phyloP scores from a whole-genome alignment of 2,113 vertebrate species.

The Mustela nigripes region DNA sequence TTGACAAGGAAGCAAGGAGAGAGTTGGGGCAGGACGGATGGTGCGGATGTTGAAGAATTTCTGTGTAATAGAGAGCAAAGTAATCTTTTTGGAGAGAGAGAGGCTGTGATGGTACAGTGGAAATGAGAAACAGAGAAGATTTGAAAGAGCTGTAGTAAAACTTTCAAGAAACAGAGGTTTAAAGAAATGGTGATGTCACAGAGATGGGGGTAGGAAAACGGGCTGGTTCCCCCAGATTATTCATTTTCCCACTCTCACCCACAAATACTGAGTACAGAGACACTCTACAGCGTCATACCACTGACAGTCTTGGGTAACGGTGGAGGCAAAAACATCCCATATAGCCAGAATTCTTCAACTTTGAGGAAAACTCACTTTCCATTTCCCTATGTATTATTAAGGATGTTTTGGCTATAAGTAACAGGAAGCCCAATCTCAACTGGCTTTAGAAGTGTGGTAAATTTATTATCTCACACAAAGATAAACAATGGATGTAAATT shows the following conservation, averaged over 20 bases:
- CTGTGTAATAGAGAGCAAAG: background rate
- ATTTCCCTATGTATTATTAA: background rate
- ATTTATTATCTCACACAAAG: background rate
- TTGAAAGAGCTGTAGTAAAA: background rate
- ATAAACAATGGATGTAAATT: background rate
- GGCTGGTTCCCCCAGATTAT: background rate
- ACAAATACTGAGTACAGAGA: background rate
- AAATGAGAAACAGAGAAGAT: background rate
- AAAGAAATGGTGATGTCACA: background rate
- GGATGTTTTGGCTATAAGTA: background rate
- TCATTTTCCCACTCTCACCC: too few relatives aligned
- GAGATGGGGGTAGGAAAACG: background rate
- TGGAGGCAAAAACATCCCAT: background rate
- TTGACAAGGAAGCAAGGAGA: background rate
- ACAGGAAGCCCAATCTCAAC: background rate
- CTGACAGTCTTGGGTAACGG: background rate
- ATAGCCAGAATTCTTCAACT: background rate
- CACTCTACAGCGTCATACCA: background rate
- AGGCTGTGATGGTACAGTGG: background rate
- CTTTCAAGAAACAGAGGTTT: background rate
- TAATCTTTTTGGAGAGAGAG: background rate
- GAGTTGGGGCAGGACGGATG: background rate
- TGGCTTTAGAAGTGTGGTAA: background rate
- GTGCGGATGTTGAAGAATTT: background rate
- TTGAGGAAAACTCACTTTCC: background rate